Evolutionary conservation across 1,140 invertebrate genomes (phyloP).

Genomic region (Anthonomus grandis): DNA sequence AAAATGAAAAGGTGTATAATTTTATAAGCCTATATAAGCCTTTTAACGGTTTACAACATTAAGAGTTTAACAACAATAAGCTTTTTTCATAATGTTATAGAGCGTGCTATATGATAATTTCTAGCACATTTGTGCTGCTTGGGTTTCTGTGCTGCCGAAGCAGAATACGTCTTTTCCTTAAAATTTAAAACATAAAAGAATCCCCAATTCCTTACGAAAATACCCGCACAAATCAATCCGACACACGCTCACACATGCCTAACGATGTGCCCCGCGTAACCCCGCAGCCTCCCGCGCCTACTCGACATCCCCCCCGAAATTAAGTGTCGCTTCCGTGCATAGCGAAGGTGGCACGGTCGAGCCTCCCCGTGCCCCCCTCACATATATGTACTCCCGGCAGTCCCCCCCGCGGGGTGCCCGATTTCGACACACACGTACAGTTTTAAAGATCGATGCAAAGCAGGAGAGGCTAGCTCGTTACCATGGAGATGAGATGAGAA

Average conservation of each 20-base stretch:
- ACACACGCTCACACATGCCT: conserved; percentile 29
- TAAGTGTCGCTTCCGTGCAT: conserved; percentile 29
- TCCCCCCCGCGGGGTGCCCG: conserved; percentile 11
- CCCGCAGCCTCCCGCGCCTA: background rate
- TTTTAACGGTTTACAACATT: too few relatives aligned
- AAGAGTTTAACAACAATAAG: too few relatives aligned
- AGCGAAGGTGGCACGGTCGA: conserved; percentile 22
- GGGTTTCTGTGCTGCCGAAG: too few relatives aligned
- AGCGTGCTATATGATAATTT: too few relatives aligned
- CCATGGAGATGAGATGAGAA: conserved; percentile 52
- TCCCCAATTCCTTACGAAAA: conserved; percentile 22
- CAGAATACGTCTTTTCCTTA: too few relatives aligned
- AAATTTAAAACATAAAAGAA: conserved; percentile 15
- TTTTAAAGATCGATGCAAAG: conserved; percentile 52
- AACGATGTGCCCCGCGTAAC: conserved; percentile 17
- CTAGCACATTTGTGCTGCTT: too few relatives aligned
- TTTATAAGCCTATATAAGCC: too few relatives aligned
- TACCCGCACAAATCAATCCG: conserved; percentile 27
- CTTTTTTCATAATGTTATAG: too few relatives aligned
- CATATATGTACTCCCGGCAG: too few relatives aligned
- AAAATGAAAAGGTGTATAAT: too few relatives aligned
- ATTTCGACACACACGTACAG: conserved; percentile 43
- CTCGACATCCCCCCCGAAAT: conserved; percentile 12
- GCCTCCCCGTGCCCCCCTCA: conserved; percentile 2
- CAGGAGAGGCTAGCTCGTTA: conserved; percentile 49